Conservation (phyloP, 2,797 vertebrate genomes). For the Oreortyx pictus region DNA sequence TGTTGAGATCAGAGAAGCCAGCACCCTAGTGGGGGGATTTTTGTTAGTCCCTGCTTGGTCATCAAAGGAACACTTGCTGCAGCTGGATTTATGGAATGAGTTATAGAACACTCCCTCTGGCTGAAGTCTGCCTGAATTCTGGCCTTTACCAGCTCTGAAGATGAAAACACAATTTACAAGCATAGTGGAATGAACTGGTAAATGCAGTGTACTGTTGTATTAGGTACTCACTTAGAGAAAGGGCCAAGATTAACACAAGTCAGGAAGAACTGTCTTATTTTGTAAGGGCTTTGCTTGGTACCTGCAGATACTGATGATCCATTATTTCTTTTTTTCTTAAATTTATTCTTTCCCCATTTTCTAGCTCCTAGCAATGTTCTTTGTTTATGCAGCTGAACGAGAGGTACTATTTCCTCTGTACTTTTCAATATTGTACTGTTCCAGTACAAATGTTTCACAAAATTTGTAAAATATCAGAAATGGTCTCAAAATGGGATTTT, state of each 20-base stretch:
- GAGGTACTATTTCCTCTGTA: neutral
- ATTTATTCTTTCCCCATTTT: neutral
- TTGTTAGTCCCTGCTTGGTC: neutral
- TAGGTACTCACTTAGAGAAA: neutral
- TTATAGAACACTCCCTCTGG: neutral
- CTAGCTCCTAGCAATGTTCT: neutral
- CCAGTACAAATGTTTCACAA: neutral
- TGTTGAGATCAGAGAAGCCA: neutral
- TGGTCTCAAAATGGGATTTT: neutral
- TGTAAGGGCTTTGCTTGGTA: neutral
- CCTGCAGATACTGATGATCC: neutral
- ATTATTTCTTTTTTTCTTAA: neutral
- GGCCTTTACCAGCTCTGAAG: neutral
- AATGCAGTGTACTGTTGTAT: neutral
- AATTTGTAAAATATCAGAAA: neutral
- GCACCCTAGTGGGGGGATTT: neutral
- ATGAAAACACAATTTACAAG: neutral
- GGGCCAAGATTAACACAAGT: neutral
- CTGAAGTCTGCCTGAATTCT: neutral
- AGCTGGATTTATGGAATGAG: neutral
- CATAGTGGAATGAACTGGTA: neutral
- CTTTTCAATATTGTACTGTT: neutral
- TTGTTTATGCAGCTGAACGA: neutral
- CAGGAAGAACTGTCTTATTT: neutral
- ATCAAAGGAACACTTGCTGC: neutral